Percentiles rank a stretch among this genome's conserved stretches.
These are phyloP conservation scores for Philopotamus ludificatus DNA, from an alignment of 1,140 invertebrate genomes.

Conservation along the genomic window DNA sequence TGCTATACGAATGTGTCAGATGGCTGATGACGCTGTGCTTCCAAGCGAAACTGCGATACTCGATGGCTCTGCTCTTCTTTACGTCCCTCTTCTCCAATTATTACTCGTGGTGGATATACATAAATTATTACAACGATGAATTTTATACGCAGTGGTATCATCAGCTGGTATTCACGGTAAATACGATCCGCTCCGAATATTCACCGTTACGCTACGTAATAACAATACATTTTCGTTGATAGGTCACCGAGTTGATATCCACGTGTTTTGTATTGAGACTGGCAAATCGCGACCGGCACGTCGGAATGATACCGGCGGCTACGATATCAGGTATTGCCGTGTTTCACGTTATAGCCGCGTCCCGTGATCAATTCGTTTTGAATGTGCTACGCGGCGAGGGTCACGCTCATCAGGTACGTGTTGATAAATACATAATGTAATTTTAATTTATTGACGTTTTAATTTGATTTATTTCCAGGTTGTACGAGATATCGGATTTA, in stretches of 20 bases:
- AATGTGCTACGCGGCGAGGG: slow-evolving; percentile 73
- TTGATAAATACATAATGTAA: too few species aligned
- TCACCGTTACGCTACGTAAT: too few species aligned
- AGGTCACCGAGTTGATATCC: slow-evolving; percentile 71
- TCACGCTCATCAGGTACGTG: slow-evolving; percentile 63
- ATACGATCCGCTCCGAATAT: not conserved
- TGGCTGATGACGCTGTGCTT: slow-evolving; percentile 61
- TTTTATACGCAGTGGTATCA: slow-evolving; percentile 76
- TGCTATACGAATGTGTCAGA: slow-evolving; percentile 71
- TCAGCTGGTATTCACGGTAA: slow-evolving; percentile 71
- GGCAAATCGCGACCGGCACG: slow-evolving; percentile 57
- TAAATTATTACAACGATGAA: slow-evolving; percentile 84
- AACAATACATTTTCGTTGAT: slow-evolving; percentile 21
- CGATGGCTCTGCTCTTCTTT: slow-evolving; percentile 71
- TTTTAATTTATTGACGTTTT: too few species aligned
- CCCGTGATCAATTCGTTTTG: slow-evolving; percentile 73
- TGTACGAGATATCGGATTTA: slow-evolving; percentile 70
- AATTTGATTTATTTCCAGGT: slow-evolving; percentile 50
- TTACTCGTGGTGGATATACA: slow-evolving; percentile 81
- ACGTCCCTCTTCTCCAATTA: slow-evolving; percentile 78
- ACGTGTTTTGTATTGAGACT: slow-evolving; percentile 64
- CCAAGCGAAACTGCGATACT: slow-evolving; percentile 58
- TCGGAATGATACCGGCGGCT: slow-evolving; percentile 64
- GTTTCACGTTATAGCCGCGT: slow-evolving; percentile 70
- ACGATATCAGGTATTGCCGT: slow-evolving; percentile 66